Percentiles rank a stretch among this genome's conserved stretches.
These are phyloP conservation scores for Eupithecia pulchellata DNA, from an alignment of 2,888 invertebrate genomes.

Conservation along the genomic window DNA sequence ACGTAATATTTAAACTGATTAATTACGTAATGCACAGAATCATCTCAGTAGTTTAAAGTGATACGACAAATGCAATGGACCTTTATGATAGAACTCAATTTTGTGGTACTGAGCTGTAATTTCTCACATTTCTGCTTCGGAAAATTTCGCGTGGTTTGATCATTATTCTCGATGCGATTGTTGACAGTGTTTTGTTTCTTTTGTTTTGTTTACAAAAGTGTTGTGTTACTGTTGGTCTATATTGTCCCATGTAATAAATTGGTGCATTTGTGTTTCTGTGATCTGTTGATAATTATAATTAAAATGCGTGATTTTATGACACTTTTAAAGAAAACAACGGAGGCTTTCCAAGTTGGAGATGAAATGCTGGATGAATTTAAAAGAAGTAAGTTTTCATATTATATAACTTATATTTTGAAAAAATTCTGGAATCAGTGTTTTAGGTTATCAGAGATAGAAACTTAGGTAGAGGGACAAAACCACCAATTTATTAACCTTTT, in stretches of 20 bases:
- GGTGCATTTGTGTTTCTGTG: neutral
- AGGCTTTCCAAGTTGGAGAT: slow-evolving; percentile 1
- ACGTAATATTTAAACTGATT: neutral
- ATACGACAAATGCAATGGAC: neutral
- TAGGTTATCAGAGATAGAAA: neutral
- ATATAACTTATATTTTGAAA: neutral
- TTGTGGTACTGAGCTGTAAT: neutral
- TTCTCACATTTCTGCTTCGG: neutral
- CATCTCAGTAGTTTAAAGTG: neutral
- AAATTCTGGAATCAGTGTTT: neutral
- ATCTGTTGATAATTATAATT: neutral
- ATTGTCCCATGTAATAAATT: neutral
- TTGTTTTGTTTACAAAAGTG: neutral
- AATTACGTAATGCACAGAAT: neutral
- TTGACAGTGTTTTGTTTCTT: neutral
- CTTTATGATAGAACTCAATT: neutral
- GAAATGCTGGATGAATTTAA: slow-evolving; percentile 8
- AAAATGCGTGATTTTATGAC: neutral
- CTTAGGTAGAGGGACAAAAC: too few species aligned
- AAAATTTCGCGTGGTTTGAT: neutral
- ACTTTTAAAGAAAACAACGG: neutral
- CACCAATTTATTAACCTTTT: too few species aligned
- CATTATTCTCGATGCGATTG: neutral
- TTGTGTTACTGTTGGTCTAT: neutral
- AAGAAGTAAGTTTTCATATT: neutral